These are phyloP conservation scores for Nemurella pictetii DNA, from an alignment of 2,888 invertebrate genomes.

Conservation along the genomic window DNA sequence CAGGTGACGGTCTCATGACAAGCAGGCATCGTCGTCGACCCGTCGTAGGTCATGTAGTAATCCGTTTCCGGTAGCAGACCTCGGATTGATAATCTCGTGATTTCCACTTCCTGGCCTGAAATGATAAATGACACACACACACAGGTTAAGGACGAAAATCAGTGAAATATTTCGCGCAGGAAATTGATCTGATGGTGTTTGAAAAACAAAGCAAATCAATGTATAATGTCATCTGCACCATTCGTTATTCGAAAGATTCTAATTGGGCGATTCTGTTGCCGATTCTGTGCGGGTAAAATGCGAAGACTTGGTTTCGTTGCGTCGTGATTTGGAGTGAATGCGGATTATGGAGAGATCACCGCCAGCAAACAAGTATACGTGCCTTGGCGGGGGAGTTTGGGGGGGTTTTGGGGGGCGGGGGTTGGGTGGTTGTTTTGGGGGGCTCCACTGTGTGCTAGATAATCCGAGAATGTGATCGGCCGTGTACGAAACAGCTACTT, in stretches of 20 bases:
- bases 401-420: too few relatives aligned
- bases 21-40: slow-evolving; percentile 94
- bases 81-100: slow-evolving; percentile 82
- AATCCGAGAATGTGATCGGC: background rate
- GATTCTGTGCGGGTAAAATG: too few relatives aligned
- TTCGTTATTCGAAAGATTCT: too few relatives aligned
- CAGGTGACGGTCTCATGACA: slow-evolving; percentile 99
- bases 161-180: background rate
- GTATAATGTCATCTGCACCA: too few relatives aligned
- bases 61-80: slow-evolving; percentile 90
- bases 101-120: slow-evolving; percentile 79
- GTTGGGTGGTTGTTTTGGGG: too few relatives aligned
- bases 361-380: background rate
- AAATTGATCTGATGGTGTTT: background rate
- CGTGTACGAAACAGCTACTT: background rate
- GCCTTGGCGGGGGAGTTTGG: background rate
- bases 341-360: background rate
- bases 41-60: slow-evolving; percentile 98
- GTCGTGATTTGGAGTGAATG: background rate
- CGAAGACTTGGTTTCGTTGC: background rate
- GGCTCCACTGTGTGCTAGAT: background rate
- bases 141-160: background rate
- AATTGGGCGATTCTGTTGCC: too few relatives aligned
- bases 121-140: too few relatives aligned
- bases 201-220: background rate